These are phyloP conservation scores for Threskiornis aethiopicus DNA, from an alignment of 2,797 vertebrate genomes.

Conservation along the genomic window DNA sequence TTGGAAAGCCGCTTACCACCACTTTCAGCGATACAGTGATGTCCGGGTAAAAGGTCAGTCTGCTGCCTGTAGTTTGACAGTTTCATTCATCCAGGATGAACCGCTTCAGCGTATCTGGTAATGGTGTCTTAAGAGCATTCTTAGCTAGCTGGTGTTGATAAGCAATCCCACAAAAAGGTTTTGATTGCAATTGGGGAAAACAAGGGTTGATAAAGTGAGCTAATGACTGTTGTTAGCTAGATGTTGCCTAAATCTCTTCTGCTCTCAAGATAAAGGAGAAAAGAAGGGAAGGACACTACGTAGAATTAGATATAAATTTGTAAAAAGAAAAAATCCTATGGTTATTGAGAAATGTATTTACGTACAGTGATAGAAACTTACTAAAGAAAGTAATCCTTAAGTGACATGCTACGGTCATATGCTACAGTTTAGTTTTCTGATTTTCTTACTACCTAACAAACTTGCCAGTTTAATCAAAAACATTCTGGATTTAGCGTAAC, in stretches of 20 bases:
- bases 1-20: slow-evolving; percentile 98
- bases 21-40: slow-evolving; percentile 97
- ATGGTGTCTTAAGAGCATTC: background rate
- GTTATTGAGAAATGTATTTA: background rate
- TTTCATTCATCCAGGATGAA: background rate
- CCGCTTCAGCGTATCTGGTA: fast-evolving
- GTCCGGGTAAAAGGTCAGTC: slow-evolving; percentile 94
- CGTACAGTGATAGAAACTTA: fast-evolving
- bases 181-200: background rate
- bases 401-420: fast-evolving
- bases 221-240: background rate
- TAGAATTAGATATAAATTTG: fast-evolving
- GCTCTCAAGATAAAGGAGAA: fast-evolving
- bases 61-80: background rate
- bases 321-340: fast-evolving
- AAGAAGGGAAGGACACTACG: too few species aligned
- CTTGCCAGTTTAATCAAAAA: background rate
- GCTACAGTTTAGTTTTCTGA: background rate
- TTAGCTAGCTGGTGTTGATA: background rate
- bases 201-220: background rate
- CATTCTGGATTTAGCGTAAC: background rate
- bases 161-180: background rate
- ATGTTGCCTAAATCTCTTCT: background rate
- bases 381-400: background rate
- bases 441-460: background rate